Evolutionary conservation across 2,797 vertebrate species (phyloP), one percentile per base, ranked within the genome.

Genomic region (Chrosomus eos): DNA sequence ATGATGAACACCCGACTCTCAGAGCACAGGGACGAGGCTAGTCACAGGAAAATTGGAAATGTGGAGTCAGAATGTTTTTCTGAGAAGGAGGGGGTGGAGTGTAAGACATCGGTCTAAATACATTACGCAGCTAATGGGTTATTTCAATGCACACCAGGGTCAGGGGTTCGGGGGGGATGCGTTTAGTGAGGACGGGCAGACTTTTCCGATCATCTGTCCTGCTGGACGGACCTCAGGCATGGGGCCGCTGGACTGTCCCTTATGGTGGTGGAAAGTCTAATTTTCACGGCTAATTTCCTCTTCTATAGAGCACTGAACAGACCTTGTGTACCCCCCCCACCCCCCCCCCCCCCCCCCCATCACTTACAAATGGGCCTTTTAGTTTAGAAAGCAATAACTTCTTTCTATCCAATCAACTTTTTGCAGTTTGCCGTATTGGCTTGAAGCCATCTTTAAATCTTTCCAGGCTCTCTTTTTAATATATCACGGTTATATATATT

Each of bases 1-100:
- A 51, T 83, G 84, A 88, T 85, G 82, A 74, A 81, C 83, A 89
- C 31, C 14, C 85, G 82, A 73, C 16, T 66, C 72, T 85, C 87
- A 40, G 23, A 70, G 88, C 88, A 85, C 86, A 88, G 87, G 89
- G 89, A 90, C 87, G 81, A 77, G 88, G 87, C 82, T 78, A 90
- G 89, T 92, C 11, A 11, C 62, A 91, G 92, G 89, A 93, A 95
- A 94, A 94, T 94, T 94, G 92, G 91, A 94, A 93, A 95, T 90
- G 91, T 89, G 80, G 81, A 92, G 90, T 91, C 92, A 90, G 93
- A 94, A 94, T 92, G 91, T 91, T 89, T 93, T 94, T 94, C 91
- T 90, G 71, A 80, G 86, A 91, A 92, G 86, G 85, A 89, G 89
- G 88, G 89, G 90, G 76, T 70, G 79, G 53, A 70, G 55, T 84